Percentiles rank a stretch among this genome's conserved stretches.
These are phyloP conservation scores for Agrochola macilenta DNA, from an alignment of 2,888 invertebrate species.

Conservation along the genomic window DNA sequence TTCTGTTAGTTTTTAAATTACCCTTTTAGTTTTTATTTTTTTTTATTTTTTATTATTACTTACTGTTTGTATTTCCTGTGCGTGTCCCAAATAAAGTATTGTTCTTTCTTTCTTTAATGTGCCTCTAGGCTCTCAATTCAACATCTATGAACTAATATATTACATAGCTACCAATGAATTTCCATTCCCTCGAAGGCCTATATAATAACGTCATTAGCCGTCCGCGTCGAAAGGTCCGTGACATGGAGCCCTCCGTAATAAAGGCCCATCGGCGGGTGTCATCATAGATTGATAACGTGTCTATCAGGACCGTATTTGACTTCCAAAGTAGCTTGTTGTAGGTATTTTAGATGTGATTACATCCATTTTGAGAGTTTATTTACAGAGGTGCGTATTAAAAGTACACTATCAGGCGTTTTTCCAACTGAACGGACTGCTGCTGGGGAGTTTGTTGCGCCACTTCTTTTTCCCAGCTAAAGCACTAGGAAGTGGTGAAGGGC, in stretches of 20 bases:
- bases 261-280: slow-evolving; percentile 45
- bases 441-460: too few species aligned
- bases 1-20: too few species aligned
- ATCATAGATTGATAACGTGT: slow-evolving; percentile 55
- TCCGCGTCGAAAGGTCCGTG: slow-evolving; percentile 44
- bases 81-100: too few species aligned
- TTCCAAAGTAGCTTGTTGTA: slow-evolving; percentile 27
- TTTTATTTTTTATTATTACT: too few species aligned
- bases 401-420: neutral
- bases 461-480: too few species aligned
- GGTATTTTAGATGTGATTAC: slow-evolving; percentile 19
- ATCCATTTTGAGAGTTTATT: neutral
- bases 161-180: slow-evolving; percentile 26
- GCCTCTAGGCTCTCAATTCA: neutral
- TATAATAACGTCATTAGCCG: slow-evolving; percentile 58
- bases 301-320: slow-evolving; percentile 38
- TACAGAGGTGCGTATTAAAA: neutral
- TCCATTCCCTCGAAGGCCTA: slow-evolving; percentile 27
- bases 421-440: too few species aligned
- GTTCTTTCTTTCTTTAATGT: neutral
- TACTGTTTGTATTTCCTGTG: too few species aligned
- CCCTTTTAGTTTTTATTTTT: too few species aligned
- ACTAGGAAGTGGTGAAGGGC: too few species aligned
- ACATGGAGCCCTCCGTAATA: slow-evolving; percentile 48
- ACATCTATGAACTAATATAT: neutral